Evolutionary conservation across 2,113 vertebrate genomes (phyloP), one percentile per base, ranked within the genome.

Genomic region (Pseudopipra pipra): DNA sequence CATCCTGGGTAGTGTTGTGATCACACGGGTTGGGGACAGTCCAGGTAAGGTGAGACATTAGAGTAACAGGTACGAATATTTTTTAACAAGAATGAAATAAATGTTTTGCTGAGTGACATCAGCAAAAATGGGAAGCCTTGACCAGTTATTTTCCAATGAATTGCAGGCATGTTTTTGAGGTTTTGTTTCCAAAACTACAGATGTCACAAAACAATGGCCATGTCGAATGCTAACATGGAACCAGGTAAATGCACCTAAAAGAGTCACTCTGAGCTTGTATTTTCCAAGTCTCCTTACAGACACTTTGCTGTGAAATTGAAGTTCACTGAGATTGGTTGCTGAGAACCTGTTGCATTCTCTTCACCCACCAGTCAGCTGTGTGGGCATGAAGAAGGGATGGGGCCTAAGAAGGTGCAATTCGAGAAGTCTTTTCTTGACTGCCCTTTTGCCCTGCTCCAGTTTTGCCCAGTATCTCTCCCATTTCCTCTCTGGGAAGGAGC

Each of bases 401-500:
- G 11, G 18, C n/a, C 8, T 0, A 49, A 13, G 12, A 82, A 92
- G 33, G 27, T 52, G 23, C 59, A 68, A 7, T 18, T 54, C 43
- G 14, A 67, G 54, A 61, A 51, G 41, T 3, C 20, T 46, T 62
- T 43, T 39, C 47, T 62, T 24, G n/a, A 2, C n/a, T 62, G 22
- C 59, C 11, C 44, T 31, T 19, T 31, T 20, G 12, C 10, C 37
- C n/a, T 3, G 6, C 43, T 70, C 33, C 76, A 68, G 55, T 43
- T 73, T 80, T 62, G 19, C 21, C 5, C 35, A 21, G 35, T 91
- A 81, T 85, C 91, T 70, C 16, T 30, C 79, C 75, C 68, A 24
- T 82, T 96, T 97, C 95, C 94, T 95, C 87, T 59, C 63, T 76
- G 81, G 84, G 52, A 68, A 91, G 82, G 44, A 80, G 87, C 24